These are phyloP conservation scores for Aviceda subcristata DNA, from an alignment of 2,113 vertebrate genomes.

Conservation along the genomic window DNA sequence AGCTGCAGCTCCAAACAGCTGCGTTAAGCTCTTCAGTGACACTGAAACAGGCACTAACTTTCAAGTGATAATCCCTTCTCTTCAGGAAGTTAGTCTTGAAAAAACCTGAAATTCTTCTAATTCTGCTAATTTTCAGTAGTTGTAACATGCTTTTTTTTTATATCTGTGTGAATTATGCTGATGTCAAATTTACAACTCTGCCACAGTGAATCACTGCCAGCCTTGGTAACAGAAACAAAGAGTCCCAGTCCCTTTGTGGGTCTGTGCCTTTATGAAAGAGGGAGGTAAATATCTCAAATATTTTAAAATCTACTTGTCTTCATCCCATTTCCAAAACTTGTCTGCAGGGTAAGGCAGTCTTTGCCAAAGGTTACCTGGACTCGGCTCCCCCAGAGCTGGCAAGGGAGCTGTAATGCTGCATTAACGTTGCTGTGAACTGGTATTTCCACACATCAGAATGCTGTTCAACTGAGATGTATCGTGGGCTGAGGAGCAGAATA, in stretches of 20 bases:
- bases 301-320: background rate
- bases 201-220: background rate
- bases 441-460: background rate
- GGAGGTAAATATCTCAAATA: background rate
- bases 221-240: background rate
- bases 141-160: background rate
- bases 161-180: background rate
- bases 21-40: background rate
- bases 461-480: rapidly evolving
- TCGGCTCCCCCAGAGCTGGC: background rate
- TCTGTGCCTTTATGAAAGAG: background rate
- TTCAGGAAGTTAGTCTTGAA: background rate
- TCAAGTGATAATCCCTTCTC: background rate
- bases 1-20: background rate
- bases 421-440: background rate
- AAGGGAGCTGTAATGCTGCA: background rate
- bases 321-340: background rate
- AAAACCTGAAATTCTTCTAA: background rate
- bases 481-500: background rate
- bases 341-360: background rate
- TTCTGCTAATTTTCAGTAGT: background rate
- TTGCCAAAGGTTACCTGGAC: background rate
- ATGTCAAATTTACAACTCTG: background rate
- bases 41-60: background rate
- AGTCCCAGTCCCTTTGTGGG: background rate